These are phyloP conservation scores for Eulemur macaco DNA, from an alignment of 2,113 vertebrate species.

Conservation along the genomic window DNA sequence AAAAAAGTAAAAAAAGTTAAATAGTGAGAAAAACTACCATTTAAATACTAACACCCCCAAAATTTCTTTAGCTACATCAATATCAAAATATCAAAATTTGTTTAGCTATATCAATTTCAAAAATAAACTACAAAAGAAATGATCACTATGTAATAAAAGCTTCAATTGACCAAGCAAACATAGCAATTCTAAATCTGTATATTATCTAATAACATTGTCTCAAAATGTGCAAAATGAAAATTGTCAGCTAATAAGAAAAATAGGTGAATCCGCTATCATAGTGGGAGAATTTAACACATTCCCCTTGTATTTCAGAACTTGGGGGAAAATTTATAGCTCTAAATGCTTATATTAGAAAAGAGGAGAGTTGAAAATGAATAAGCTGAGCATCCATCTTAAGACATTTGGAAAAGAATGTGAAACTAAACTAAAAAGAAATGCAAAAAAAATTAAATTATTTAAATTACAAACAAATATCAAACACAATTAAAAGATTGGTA, in stretches of 20 bases:
- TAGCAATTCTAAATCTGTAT: background rate
- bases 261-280: background rate
- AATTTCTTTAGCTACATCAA: background rate
- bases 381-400: background rate
- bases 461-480: background rate
- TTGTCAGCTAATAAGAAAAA: background rate
- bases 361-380: background rate
- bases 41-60: background rate
- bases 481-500: background rate
- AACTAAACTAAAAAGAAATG: background rate
- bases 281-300: background rate
- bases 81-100: background rate
- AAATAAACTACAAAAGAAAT: background rate
- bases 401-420: background rate
- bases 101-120: no score
- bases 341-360: background rate
- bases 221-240: background rate
- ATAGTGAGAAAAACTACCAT: background rate
- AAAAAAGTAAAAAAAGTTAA: background rate
- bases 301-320: background rate
- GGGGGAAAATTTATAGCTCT: background rate
- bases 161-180: background rate
- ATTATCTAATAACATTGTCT: background rate
- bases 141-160: background rate
- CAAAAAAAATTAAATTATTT: background rate